Percentiles rank a stretch among this genome's conserved stretches.
phyloP scores from a whole-genome alignment of 1,140 invertebrate genomes.

The Bombus impatiens region DNA sequence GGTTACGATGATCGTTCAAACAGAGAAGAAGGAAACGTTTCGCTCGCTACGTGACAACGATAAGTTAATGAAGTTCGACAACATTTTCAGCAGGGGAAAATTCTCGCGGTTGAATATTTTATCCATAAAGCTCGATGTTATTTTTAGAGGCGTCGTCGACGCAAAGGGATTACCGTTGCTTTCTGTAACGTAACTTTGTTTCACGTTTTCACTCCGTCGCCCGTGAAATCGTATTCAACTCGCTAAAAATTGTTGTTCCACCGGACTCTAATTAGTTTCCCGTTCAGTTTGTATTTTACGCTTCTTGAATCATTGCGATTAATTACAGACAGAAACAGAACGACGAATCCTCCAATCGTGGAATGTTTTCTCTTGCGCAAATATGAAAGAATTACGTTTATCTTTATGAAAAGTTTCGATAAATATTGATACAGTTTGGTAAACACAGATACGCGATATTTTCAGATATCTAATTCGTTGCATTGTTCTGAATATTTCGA shows the following conservation, averaged over 20 bases:
- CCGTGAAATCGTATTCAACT: not conserved
- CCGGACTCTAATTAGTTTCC: not conserved
- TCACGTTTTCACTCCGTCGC: not conserved
- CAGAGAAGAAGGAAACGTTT: not conserved
- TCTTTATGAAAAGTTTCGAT: too few species aligned
- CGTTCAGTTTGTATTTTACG: not conserved
- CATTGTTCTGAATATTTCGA: not conserved
- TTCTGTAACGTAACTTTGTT: not conserved
- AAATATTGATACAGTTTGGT: too few species aligned
- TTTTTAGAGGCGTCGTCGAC: not conserved
- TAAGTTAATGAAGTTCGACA: not conserved
- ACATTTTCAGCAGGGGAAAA: not conserved
- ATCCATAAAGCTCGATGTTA: not conserved
- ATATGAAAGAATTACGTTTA: too few species aligned
- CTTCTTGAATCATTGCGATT: not conserved
- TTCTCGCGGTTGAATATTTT: slow-evolving; percentile 7
- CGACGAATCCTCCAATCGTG: not conserved
- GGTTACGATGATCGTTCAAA: not conserved
- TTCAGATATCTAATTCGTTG: too few species aligned
- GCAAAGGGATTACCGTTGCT: not conserved
- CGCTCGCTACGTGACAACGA: not conserved
- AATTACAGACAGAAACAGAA: not conserved
- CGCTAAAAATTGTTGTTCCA: not conserved
- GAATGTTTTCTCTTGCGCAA: too few species aligned
- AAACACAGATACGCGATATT: too few species aligned